Evolutionary conservation across 2,113 vertebrate genomes (phyloP).

Genomic region (human (Homo sapiens)): GRCh38 chr7:131911001-131911500

Average conservation of each 20-base stretch:
- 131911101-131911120: background rate
- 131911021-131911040: background rate
- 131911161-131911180: background rate
- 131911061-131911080: background rate
- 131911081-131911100: background rate
- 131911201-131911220: background rate
- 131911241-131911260: conserved; percentile 68
- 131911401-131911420: conserved; percentile 73
- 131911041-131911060: background rate
- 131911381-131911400: conserved; percentile 52
- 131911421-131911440: conserved; percentile 73
- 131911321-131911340: conserved; percentile 84
- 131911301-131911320: conserved; percentile 82
- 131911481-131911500: background rate
- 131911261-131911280: conserved; percentile 80
- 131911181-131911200: background rate
- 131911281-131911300: conserved; percentile 83
- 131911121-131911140: background rate
- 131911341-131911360: conserved; percentile 83
- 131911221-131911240: conserved; percentile 28
- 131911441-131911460: conserved; percentile 73
- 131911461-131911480: conserved; percentile 49
- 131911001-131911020: background rate
- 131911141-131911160: background rate
- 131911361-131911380: conserved; percentile 75